Evolutionary conservation across 2,888 invertebrate genomes (phyloP), one percentile per base, ranked within the genome.

Genomic region (Andrena marginata): DNA sequence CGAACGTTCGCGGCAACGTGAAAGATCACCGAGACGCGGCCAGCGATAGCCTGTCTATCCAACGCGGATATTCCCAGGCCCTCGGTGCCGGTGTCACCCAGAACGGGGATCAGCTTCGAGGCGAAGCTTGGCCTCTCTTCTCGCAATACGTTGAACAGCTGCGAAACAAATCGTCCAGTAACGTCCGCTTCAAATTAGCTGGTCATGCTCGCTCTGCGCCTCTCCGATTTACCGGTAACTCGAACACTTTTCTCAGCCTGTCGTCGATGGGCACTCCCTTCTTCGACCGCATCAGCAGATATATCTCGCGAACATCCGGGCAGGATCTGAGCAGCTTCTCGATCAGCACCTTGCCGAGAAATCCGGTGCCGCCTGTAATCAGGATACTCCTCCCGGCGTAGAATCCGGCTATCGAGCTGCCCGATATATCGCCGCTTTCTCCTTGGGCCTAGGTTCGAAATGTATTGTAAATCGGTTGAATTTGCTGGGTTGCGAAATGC

Each of bases 261-360:
- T 97, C 96, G 49, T 96, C 94, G 0, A 96, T 94, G 0, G 94
- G 94, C 79, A 96, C 95, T 0, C 96, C 96, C 89, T 96, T 96
- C 92, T 97, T 97, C 1, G 95, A 95, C 42, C 98, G 95, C 85
- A 98, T 94, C 64, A 99, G 94, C 2, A 98, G 92, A 93, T 97
- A 99, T 83, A 99, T 96, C 73, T 95, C 96, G 67, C 96, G 95
- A 8, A 99, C 89, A 0, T 96, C 96, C 0, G 97, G 95, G 91
- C 98, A 98, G 4, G 97, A 97, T 86, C 98, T 96, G 13, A 99
- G 93, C 2, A 99, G 94, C 93, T 99, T 99, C 94, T 99, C 98
- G 6, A 98, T 95, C 29, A 99, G 93, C 0, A 97, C 97, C 94
- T 99, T 99, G 0, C 99, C 99, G 94, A 99, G 95, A 92, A 98